A percentile compares a stretch with the other conserved stretches of the same genome.
Conservation (phyloP, 1,140 invertebrate genomes). For the Procambarus clarkii region DNA sequence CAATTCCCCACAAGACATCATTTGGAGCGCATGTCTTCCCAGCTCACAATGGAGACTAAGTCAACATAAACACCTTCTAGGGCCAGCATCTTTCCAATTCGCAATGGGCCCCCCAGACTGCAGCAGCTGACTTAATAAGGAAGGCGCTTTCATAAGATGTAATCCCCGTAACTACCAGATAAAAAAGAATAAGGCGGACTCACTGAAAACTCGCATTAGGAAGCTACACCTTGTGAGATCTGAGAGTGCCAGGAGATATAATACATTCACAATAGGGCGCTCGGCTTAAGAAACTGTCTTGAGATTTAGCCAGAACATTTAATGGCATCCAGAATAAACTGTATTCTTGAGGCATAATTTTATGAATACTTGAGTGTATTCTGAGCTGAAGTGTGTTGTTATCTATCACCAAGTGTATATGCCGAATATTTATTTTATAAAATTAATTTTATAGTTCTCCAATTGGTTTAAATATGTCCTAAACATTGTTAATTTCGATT, state of each 20-base stretch:
- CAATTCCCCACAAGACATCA: too few relatives aligned
- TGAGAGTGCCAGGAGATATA: neutral
- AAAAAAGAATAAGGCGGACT: slow-evolving; percentile 4
- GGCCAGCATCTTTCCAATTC: neutral
- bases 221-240: neutral
- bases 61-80: too few relatives aligned
- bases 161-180: neutral
- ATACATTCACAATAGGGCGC: neutral
- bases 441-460: too few relatives aligned
- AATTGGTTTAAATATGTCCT: too few relatives aligned
- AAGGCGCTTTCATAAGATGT: neutral
- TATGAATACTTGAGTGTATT: neutral
- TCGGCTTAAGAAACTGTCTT: neutral
- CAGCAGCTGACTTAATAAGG: neutral
- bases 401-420: too few relatives aligned
- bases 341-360: neutral
- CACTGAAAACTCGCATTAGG: neutral
- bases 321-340: neutral
- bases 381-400: neutral
- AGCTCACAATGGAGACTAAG: too few relatives aligned
- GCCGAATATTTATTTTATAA: too few relatives aligned
- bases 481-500: too few relatives aligned
- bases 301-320: neutral
- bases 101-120: neutral
- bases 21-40: too few relatives aligned